Base-by-base conservation (phyloP, 2,113 vertebrate genomes). In the Serinus canaria region DNA sequence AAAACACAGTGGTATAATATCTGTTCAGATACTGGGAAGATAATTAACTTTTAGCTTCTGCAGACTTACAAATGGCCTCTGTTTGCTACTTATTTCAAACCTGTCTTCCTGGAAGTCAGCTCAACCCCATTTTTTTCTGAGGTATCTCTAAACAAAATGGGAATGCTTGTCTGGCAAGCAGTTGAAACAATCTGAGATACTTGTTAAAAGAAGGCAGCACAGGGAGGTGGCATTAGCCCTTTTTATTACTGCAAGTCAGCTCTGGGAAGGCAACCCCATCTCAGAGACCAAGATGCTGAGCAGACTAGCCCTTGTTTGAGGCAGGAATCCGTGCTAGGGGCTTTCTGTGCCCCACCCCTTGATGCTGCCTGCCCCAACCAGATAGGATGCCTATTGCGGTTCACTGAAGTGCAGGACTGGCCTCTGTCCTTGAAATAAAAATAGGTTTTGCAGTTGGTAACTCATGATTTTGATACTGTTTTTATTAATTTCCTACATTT, bases 321-420 rank as follows among this genome's bases (percentile, higher is more conserved):
- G 33, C 22, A 55, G 19, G 19, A 39, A 73, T 21, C 35, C 24
- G 1, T 6, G 15, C 21, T 23, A 37, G 20, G 9, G 10, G 5
- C 8, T 74, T 35, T 30, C 35, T 2, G 1, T 22, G 28, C 39
- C 39, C 23, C 35, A 25, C 4, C 6, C 15, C 9, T 20, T 11
- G 37, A 3, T 37, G 27, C 10, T 8, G 0, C 21, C 62, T 50
- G 53, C 2, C 19, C 22, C 30, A 41, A 1, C 33, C 39, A 62
- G 20, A 14, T 31, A 46, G 11, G 11, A 35, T 20, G 27, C 24
- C 20, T 43, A 0, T 9, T 0, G 0, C 20, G 24, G 24, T 13
- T 68, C 44, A 28, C 24, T 17, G 24, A 16, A 76, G 7, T 25
- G 28, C 52, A 41, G 14, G 18, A 13, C 37, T 75, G 16, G 6